A percentile compares a stretch with the other conserved stretches of the same genome.
These are phyloP conservation scores for Gerris buenoi DNA, from an alignment of 1,140 invertebrate genomes.

Conservation along the genomic window DNA sequence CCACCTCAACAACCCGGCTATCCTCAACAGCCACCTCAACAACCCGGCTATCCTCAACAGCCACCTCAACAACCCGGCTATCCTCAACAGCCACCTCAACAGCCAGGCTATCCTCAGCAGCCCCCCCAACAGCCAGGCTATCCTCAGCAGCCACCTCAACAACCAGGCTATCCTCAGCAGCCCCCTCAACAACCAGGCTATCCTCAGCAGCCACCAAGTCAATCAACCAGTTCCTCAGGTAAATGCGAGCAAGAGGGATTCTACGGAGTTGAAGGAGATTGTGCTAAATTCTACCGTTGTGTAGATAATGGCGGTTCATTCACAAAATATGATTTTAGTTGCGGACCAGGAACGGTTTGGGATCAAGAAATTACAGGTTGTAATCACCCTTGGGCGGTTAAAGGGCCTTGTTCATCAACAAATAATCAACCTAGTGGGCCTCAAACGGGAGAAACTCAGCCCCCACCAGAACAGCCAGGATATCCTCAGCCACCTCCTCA, in stretches of 20 bases:
- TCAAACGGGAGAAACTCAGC: background rate
- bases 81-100: constrained; percentile 16
- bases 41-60: constrained; percentile 7
- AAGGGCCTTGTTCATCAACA: constrained; percentile 6
- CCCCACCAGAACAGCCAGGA: background rate
- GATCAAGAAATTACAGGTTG: constrained; percentile 35
- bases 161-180: constrained; percentile 3
- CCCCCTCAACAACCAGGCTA: background rate
- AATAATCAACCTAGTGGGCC: constrained; percentile 25
- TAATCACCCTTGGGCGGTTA: constrained; percentile 33
- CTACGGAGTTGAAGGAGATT: constrained; percentile 39
- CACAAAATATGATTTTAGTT: constrained; percentile 43
- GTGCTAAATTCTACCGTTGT: constrained; percentile 50
- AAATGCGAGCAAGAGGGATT: constrained; percentile 34
- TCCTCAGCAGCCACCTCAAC: constrained; percentile 10
- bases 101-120: constrained; percentile 14
- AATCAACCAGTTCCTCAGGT: background rate
- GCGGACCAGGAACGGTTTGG: constrained; percentile 48
- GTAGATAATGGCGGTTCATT: constrained; percentile 41
- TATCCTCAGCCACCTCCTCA: background rate
- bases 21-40: constrained; percentile 9
- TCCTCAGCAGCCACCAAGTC: constrained; percentile 5
- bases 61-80: background rate
- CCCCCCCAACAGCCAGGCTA: constrained; percentile 12
- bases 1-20: constrained; percentile 3